Percentiles rank a stretch among this genome's conserved stretches.
Conservation (phyloP, 2,797 vertebrate genomes). For the Craterocephalus amniculus region DNA sequence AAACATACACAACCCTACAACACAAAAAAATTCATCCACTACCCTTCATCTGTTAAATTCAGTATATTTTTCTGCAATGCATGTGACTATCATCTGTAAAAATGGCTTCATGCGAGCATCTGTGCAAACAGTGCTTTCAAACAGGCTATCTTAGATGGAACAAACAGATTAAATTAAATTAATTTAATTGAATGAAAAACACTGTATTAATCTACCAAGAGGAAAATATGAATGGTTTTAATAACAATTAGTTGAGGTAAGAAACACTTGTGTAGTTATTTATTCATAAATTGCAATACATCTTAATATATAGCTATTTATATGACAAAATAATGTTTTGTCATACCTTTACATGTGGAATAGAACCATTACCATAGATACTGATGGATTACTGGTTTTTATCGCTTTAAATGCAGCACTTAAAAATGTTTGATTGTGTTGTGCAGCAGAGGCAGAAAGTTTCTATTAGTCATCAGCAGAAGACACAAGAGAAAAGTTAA, state of each 20-base stretch:
- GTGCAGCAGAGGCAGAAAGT: constrained; percentile 41
- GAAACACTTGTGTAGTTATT: background rate
- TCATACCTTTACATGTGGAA: background rate
- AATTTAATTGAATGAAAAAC: no score
- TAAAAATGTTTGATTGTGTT: constrained; percentile 32
- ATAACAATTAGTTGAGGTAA: background rate
- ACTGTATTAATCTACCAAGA: no score
- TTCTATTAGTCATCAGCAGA: constrained; percentile 34
- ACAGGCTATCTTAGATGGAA: background rate
- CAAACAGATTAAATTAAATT: no score
- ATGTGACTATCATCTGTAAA: background rate
- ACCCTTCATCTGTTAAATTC: no score
- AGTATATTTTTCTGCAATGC: background rate
- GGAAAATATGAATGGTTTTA: background rate
- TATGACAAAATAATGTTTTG: background rate
- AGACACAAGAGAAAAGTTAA: constrained; percentile 14
- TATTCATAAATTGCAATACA: background rate
- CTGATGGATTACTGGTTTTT: constrained; percentile 2
- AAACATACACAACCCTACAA: background rate
- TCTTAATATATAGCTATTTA: background rate
- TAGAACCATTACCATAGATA: background rate
- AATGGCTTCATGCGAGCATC: no score
- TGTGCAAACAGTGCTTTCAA: background rate
- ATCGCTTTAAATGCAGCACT: constrained; percentile 30
- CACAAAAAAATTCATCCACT: no score